Conservation (phyloP, 2,888 invertebrate genomes). For the Caradrina clavipalpis region DNA sequence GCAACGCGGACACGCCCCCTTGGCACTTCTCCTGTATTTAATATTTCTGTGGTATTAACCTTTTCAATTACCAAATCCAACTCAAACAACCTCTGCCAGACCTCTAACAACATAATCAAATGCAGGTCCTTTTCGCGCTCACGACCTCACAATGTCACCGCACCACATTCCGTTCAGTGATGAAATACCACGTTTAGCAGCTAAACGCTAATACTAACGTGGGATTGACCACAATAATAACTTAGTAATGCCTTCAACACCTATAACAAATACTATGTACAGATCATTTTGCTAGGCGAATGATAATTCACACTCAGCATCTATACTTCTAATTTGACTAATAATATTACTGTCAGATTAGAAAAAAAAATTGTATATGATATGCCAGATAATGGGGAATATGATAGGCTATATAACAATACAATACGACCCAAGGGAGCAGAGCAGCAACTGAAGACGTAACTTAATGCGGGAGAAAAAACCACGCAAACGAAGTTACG, state of each 20-base stretch:
- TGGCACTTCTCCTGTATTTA: too few relatives aligned
- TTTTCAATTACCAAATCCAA: conserved; percentile 21
- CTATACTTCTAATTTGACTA: too few relatives aligned
- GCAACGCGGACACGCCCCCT: too few relatives aligned
- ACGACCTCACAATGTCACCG: conserved; percentile 61
- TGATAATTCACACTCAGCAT: conserved; percentile 16
- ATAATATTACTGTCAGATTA: too few relatives aligned
- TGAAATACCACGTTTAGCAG: conserved; percentile 67
- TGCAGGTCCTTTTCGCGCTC: conserved; percentile 29
- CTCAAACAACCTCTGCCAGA: conserved; percentile 36
- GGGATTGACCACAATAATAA: conserved; percentile 54
- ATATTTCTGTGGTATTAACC: too few relatives aligned
- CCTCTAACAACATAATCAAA: conserved; percentile 37
- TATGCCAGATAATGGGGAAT: too few relatives aligned
- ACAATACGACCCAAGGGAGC: too few relatives aligned
- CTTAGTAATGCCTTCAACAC: conserved; percentile 33
- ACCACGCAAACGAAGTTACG: too few relatives aligned
- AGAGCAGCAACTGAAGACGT: too few relatives aligned
- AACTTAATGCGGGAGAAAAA: too few relatives aligned
- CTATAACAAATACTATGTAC: conserved; percentile 18
- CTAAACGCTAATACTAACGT: conserved; percentile 64
- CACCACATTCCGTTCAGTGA: conserved; percentile 63
- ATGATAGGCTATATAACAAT: too few relatives aligned
- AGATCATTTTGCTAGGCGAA: conserved; percentile 23
- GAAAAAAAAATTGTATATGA: too few relatives aligned